phyloP scores from a whole-genome alignment of 1,140 invertebrate genomes.

The Pteromalus puparum region DNA sequence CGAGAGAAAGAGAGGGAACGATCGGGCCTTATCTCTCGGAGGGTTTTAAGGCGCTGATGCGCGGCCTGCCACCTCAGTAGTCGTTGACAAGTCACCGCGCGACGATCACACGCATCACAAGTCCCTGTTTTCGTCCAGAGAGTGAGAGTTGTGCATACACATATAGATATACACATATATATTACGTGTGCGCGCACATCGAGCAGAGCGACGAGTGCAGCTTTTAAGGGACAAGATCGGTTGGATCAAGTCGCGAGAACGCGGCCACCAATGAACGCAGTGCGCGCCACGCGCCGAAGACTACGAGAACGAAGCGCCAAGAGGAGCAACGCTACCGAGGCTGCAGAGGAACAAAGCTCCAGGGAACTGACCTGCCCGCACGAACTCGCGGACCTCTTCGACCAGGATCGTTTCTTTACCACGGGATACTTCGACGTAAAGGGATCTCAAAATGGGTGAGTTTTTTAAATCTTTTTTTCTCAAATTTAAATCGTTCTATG shows the following conservation, averaged over 20 bases:
- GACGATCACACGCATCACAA: not conserved
- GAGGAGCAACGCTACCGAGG: not conserved
- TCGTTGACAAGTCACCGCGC: not conserved
- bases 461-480: not conserved
- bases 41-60: constrained; percentile 48
- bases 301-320: constrained; percentile 22
- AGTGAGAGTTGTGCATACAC: not conserved
- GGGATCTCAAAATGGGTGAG: constrained; percentile 60
- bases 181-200: not conserved
- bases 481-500: no score
- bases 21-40: constrained; percentile 38
- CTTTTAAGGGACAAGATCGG: no score
- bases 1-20: not conserved
- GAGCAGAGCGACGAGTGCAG: not conserved
- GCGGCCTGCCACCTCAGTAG: constrained; percentile 34
- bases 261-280: constrained; percentile 43
- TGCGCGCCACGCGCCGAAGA: constrained; percentile 28
- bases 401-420: constrained; percentile 45
- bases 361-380: not conserved
- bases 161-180: no score
- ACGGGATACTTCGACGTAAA: constrained; percentile 55
- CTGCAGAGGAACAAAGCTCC: not conserved
- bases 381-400: not conserved
- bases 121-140: not conserved
- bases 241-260: not conserved